Base-by-base conservation (phyloP, 1,140 invertebrate species). In the Eriocheir sinensis region DNA sequence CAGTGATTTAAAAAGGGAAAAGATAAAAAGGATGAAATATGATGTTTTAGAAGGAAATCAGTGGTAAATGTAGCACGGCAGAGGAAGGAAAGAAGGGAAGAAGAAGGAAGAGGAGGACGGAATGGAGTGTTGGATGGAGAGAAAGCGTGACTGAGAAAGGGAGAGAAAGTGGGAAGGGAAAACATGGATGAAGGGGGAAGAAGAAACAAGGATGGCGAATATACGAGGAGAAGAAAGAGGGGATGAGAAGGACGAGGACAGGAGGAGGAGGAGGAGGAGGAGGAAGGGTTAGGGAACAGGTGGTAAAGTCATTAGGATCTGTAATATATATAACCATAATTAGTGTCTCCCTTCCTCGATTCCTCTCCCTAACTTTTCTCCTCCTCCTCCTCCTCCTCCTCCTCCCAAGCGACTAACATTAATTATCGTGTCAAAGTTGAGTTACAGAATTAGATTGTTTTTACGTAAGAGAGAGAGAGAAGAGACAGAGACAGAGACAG, bases 51-150 rank as follows among this genome's bases (percentile, higher is more conserved):
- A n/a, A n/a, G n/a, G n/a, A n/a, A n/a, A n/a, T n/a, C n/a, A n/a
- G n/a, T n/a, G n/a, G n/a, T n/a, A n/a, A n/a, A 53, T 9, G 48
- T 53, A 21, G 21, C 12, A 17, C 21, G 48, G 48, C 1, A 15
- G n/a, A n/a, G 2, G 88, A 89, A 21, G 38, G 88, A 89, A 40
- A 89, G 88, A 89, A 40, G 38, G 34, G 38, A 40, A 89, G 2
- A 34, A 40, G 38, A 40, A 32, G 88, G 3, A 40, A 34, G 4
- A 81, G 30, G 80, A 81, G 80, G 80, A 81, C 1, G 30, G 80
- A 9, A n/a, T 6, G 34, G 80, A 81, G 34, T 81, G 80, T 21
- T 48, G 4, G 44, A 48, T 48, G 44, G 15, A 48, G 44, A 15
- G 15, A 48, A 48, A 15, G 44, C 44, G 15, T 4, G 44, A 6